Evolutionary conservation across 1,140 invertebrate species (phyloP), one percentile per base, ranked within the genome.

Genomic region (Pachypsylla venusta): DNA sequence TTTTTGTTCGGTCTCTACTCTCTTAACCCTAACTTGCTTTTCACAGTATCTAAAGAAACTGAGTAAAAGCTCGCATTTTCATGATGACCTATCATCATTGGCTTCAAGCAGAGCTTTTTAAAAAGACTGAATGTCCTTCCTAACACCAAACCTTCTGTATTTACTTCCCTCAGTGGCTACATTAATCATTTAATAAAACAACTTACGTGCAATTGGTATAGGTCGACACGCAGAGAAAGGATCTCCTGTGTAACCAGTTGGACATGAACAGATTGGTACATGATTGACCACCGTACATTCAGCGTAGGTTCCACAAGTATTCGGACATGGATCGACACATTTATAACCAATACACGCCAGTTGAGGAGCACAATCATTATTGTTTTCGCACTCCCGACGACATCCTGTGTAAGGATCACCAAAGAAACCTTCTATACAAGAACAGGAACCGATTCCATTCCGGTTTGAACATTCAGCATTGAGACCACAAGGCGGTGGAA

Each of bases 171-270:
- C n/a, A n/a, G n/a, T n/a, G n/a, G n/a, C n/a, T n/a, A 27, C 4
- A 4, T 3, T 27, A 3, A 39, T 56, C 10, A 10, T 10, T 25
- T 56, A 7, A 25, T 20, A 58, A 22, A 4, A 25, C 16, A 59
- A 64, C 70, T 67, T 67, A 75, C 74, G 69, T 60, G 63, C 66
- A 27, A 65, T 58, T 25, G 67, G 70, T 55, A 64, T 61, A 22
- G 65, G 69, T 35, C 60, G 65, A 64, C 78, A 79, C 62, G 70
- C 67, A 57, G 66, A 73, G 63, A 79, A 78, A 60, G 78, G 78
- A 73, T 81, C 79, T 58, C 80, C 80, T 3, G 77, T 78, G 61
- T 72, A 74, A 53, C 75, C 74, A 22, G 67, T 54, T 2, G 70
- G 67, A 61, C 78, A 80, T 61, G 71, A 71, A 63, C 78, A 79